Conservation (phyloP, 2,888 invertebrate species). For the Trissonchulus sp. region DNA sequence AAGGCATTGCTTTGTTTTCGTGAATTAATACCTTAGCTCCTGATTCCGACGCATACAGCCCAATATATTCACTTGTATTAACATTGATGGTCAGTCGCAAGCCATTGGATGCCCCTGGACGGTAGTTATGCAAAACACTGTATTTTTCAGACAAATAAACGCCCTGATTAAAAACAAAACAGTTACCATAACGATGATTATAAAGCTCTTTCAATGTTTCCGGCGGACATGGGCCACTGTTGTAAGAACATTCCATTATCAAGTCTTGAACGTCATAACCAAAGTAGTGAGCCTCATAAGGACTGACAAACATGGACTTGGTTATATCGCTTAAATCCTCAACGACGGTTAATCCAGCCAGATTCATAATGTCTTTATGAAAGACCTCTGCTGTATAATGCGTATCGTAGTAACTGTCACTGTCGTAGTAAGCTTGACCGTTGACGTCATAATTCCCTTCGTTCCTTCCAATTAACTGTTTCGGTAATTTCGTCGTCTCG, state of each 20-base stretch:
- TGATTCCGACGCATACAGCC: neutral
- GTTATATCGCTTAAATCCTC: slow-evolving; percentile 5
- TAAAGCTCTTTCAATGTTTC: neutral
- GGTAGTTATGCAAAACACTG: neutral
- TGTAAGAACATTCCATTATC: slow-evolving; percentile 4
- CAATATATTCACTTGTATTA: slow-evolving; percentile 1
- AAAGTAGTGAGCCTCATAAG: neutral
- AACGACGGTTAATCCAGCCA: too few relatives aligned
- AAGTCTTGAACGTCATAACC: neutral
- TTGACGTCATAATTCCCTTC: too few relatives aligned
- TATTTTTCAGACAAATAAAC: neutral
- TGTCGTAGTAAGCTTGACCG: too few relatives aligned
- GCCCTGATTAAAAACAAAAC: neutral
- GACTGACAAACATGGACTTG: neutral
- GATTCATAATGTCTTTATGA: too few relatives aligned
- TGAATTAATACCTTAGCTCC: slow-evolving; percentile 5
- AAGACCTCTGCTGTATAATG: too few relatives aligned
- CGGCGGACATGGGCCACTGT: neutral
- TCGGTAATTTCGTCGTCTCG: too few relatives aligned
- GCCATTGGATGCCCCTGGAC: neutral
- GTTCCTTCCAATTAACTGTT: too few relatives aligned
- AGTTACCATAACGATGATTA: neutral
- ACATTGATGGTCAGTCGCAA: neutral
- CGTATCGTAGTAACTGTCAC: too few relatives aligned
- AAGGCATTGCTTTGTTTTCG: neutral